These are phyloP conservation scores for Urophycis tenuis DNA, from an alignment of 2,797 vertebrate genomes.

Conservation along the genomic window DNA sequence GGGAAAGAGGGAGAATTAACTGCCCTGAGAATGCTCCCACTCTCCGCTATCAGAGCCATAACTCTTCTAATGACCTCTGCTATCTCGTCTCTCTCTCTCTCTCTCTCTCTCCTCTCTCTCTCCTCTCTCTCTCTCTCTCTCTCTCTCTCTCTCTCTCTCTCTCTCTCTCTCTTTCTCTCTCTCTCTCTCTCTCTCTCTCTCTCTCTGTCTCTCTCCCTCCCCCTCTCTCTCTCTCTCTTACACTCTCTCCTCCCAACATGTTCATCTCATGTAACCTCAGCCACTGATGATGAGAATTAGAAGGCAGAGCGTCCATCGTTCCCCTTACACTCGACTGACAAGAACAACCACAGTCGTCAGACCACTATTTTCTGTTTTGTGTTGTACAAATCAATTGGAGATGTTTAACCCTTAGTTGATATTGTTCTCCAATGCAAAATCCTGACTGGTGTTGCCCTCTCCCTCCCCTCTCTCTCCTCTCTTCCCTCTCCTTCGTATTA, in stretches of 20 bases:
- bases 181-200: not conserved
- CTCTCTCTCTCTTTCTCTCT: slow-evolving; percentile 24
- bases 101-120: slow-evolving; percentile 27
- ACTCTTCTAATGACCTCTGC: slow-evolving; percentile 70
- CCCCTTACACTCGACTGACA: not conserved
- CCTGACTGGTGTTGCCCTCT: slow-evolving; percentile 13
- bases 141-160: slow-evolving; percentile 2
- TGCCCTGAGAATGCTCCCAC: slow-evolving; percentile 71
- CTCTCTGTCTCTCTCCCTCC: not conserved
- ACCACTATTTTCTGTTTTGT: not conserved
- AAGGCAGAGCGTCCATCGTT: not conserved
- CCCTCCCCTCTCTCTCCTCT: slow-evolving; percentile 16
- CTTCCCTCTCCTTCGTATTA: slow-evolving; percentile 30
- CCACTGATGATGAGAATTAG: not conserved
- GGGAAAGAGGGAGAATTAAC: slow-evolving; percentile 73
- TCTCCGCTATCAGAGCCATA: slow-evolving; percentile 72
- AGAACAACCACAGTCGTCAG: not conserved
- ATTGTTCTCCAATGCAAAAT: not conserved
- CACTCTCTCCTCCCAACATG: slow-evolving; percentile 7
- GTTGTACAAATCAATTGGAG: not conserved
- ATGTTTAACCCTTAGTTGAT: not conserved
- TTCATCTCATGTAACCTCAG: not conserved
- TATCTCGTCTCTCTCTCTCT: slow-evolving; percentile 46
- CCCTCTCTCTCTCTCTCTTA: slow-evolving; percentile 16
- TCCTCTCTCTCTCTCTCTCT: slow-evolving; percentile 4